phyloP scores from a whole-genome alignment of 2,113 vertebrate genomes.

The Carollia perspicillata region DNA sequence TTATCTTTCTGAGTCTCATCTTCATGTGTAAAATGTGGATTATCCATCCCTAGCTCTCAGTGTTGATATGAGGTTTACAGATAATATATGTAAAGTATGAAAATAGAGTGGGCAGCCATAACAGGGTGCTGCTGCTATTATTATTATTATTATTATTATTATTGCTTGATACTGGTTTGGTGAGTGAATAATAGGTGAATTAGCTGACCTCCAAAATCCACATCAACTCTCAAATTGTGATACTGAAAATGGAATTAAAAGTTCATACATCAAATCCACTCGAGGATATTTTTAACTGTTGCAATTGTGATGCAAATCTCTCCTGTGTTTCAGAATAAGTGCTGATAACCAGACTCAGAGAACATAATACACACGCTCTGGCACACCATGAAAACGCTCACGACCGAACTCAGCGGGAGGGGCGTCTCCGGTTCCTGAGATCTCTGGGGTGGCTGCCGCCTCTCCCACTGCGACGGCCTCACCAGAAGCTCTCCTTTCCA shows the following conservation, averaged over 20 bases:
- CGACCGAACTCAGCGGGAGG: neutral
- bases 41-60: slow-evolving; percentile 52
- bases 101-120: slow-evolving; percentile 56
- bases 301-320: slow-evolving; percentile 55
- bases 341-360: neutral
- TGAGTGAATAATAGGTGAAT: slow-evolving; percentile 71
- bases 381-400: neutral
- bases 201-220: slow-evolving; percentile 64
- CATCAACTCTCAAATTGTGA: slow-evolving; percentile 57
- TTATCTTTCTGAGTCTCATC: slow-evolving; percentile 42
- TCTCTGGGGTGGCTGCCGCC: neutral
- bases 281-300: slow-evolving; percentile 46
- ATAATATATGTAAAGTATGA: slow-evolving; percentile 66
- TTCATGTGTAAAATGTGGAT: slow-evolving; percentile 60
- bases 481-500: neutral
- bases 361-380: neutral
- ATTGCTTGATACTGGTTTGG: slow-evolving; percentile 59
- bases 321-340: neutral
- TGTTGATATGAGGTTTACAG: slow-evolving; percentile 56
- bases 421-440: neutral
- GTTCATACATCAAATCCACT: slow-evolving; percentile 53
- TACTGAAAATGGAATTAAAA: slow-evolving; percentile 62
- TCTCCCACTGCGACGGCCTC: neutral
- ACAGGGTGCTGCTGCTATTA: slow-evolving; percentile 59
- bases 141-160: slow-evolving; percentile 57